Percentiles rank a stretch among this genome's conserved stretches.
Evolutionary conservation across 2,113 vertebrate genomes (phyloP).

Genomic region (Eira barbara): DNA sequence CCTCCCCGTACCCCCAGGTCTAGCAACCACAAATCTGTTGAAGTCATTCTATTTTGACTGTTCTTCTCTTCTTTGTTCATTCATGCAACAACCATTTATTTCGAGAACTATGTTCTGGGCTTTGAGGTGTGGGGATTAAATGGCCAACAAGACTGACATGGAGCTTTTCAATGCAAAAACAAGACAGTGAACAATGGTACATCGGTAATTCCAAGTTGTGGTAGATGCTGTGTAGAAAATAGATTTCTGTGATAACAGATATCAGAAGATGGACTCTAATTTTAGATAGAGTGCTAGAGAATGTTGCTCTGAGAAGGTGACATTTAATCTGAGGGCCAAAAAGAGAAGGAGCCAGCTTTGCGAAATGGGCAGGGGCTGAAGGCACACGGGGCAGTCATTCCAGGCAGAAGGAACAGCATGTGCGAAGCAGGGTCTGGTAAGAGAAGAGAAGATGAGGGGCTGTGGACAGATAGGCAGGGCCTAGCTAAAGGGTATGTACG

Average conservation of each 20-base stretch:
- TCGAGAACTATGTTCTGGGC: background rate
- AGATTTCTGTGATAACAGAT: background rate
- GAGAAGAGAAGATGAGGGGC: background rate
- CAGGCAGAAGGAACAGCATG: background rate
- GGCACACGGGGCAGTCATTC: background rate
- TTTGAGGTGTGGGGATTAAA: conserved; percentile 21
- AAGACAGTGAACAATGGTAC: background rate
- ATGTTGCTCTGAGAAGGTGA: background rate
- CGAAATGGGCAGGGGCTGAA: background rate
- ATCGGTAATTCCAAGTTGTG: background rate
- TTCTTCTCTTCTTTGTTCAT: background rate
- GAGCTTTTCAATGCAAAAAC: background rate
- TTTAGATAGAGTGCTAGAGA: background rate
- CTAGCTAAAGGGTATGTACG: background rate
- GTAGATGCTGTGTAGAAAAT: background rate
- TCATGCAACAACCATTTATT: background rate
- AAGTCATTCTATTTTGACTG: background rate
- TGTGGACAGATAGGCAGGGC: background rate
- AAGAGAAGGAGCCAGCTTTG: background rate
- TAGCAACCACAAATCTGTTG: background rate
- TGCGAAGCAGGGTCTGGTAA: background rate
- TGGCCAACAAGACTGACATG: background rate
- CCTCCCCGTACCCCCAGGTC: background rate
- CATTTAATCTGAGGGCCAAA: background rate
- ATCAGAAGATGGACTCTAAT: background rate